These are phyloP conservation scores for Gasterosteus aculeatus DNA, from an alignment of 2,113 vertebrate genomes.

Conservation along the genomic window DNA sequence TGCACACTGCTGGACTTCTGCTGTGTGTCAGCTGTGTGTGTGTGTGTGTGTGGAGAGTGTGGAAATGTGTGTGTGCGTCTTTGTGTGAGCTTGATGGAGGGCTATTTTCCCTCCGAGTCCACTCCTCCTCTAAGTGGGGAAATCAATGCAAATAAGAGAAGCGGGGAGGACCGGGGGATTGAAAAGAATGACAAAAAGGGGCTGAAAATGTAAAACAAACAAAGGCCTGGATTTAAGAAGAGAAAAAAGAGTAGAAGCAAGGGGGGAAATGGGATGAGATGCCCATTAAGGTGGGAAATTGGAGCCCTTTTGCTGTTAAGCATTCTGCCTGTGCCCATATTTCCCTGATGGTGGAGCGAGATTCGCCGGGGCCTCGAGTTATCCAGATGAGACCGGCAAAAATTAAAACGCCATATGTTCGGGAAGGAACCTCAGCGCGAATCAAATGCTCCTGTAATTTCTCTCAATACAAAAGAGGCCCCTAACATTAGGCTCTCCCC, in stretches of 20 bases:
- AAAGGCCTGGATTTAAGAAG: slow-evolving; percentile 64
- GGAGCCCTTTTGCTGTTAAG: slow-evolving; percentile 83
- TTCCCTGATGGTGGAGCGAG: slow-evolving; percentile 81
- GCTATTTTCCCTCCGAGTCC: slow-evolving; percentile 70
- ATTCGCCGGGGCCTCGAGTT: slow-evolving; percentile 76
- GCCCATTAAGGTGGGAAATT: slow-evolving; percentile 85
- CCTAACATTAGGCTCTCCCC: slow-evolving; percentile 72
- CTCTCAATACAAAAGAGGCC: slow-evolving; percentile 78
- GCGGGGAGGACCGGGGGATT: slow-evolving; percentile 55
- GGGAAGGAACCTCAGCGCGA: slow-evolving; percentile 75
- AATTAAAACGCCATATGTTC: slow-evolving; percentile 87
- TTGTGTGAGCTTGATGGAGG: slow-evolving; percentile 63
- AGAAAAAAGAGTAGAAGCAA: slow-evolving; percentile 49
- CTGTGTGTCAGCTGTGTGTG: slow-evolving; percentile 71
- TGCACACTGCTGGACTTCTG: slow-evolving; percentile 65
- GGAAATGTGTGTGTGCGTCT: slow-evolving; percentile 30
- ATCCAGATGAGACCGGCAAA: slow-evolving; percentile 85
- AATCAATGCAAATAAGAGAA: slow-evolving; percentile 79
- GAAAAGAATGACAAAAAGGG: slow-evolving; percentile 60
- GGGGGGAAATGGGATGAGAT: slow-evolving; percentile 59
- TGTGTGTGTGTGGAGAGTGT: slow-evolving; percentile 29
- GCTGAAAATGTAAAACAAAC: slow-evolving; percentile 60
- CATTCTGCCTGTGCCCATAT: slow-evolving; percentile 81
- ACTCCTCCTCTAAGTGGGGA: slow-evolving; percentile 73
- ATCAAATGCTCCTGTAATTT: slow-evolving; percentile 83